Evolutionary conservation across 2,888 invertebrate species (phyloP).

Genomic region (Pollenia labialis): DNA sequence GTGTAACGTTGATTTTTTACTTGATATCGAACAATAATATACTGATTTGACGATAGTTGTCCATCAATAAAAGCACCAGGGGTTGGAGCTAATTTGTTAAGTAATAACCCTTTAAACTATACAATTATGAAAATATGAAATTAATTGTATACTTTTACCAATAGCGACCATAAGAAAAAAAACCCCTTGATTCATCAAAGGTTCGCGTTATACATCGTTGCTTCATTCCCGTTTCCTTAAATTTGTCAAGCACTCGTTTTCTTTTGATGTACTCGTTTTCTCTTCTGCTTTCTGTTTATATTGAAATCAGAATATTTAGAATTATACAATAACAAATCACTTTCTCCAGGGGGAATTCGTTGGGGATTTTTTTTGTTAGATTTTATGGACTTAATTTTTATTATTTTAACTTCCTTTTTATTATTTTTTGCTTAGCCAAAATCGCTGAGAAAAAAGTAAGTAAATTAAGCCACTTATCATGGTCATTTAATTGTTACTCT

Average conservation of each 20-base stretch:
- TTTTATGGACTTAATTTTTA: constrained; percentile 12
- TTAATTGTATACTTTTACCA: not conserved
- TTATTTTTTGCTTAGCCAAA: constrained; percentile 24
- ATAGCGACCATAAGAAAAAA: constrained; percentile 7
- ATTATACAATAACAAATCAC: constrained; percentile 48
- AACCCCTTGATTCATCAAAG: not conserved
- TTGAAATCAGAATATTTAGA: constrained; percentile 20
- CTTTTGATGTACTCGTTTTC: not conserved
- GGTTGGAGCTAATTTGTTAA: too few relatives aligned
- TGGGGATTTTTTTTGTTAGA: constrained; percentile 46
- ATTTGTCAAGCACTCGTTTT: constrained; percentile 16
- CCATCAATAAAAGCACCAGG: too few relatives aligned
- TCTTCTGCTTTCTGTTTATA: not conserved
- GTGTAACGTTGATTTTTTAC: too few relatives aligned
- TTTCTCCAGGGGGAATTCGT: constrained; percentile 63
- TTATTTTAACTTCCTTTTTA: constrained; percentile 15
- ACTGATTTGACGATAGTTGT: too few relatives aligned
- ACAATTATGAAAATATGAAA: too few relatives aligned
- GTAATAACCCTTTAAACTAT: not conserved
- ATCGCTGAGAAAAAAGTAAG: constrained; percentile 62
- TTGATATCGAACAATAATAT: too few relatives aligned
- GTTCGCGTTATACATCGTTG: constrained; percentile 28
- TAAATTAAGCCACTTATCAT: constrained; percentile 78
- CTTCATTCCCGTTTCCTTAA: constrained; percentile 57
- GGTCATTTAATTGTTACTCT: constrained; percentile 78